Conservation (phyloP, 2,797 vertebrate genomes). For the Lepidocolaptes lacrymiger region DNA sequence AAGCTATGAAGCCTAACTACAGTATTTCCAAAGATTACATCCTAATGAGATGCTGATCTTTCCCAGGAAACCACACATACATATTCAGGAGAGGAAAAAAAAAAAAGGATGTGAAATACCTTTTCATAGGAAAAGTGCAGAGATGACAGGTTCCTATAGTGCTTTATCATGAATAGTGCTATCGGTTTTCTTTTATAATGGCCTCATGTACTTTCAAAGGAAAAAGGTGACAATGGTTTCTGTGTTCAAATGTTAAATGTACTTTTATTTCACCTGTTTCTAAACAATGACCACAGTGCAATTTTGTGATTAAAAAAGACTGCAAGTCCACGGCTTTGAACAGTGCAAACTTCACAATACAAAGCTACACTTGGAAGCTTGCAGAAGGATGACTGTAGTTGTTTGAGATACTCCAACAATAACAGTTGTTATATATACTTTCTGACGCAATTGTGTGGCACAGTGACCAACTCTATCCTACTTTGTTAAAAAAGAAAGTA, state of each 20-base stretch:
- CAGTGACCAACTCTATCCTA: not conserved
- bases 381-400: not conserved
- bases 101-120: not conserved
- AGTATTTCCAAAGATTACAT: not conserved
- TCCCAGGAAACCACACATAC: constrained; percentile 8
- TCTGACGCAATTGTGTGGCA: not conserved
- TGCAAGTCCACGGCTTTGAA: not conserved
- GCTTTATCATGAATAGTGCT: not conserved
- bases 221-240: constrained; percentile 12
- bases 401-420: not conserved
- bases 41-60: constrained; percentile 21
- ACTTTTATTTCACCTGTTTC: not conserved
- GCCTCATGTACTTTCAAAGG: not conserved
- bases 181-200: not conserved
- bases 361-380: not conserved
- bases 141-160: constrained; percentile 22
- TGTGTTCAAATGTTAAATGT: not conserved
- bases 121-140: not conserved
- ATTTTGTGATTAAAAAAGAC: not conserved
- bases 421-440: not conserved
- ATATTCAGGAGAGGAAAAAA: not conserved
- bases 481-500: not conserved
- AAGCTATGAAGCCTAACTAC: not conserved
- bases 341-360: not conserved
- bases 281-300: not conserved